A percentile compares a stretch with the other conserved stretches of the same genome.
These are phyloP conservation scores for Pycnonotus jocosus DNA, from an alignment of 2,113 vertebrate species.

Conservation along the genomic window DNA sequence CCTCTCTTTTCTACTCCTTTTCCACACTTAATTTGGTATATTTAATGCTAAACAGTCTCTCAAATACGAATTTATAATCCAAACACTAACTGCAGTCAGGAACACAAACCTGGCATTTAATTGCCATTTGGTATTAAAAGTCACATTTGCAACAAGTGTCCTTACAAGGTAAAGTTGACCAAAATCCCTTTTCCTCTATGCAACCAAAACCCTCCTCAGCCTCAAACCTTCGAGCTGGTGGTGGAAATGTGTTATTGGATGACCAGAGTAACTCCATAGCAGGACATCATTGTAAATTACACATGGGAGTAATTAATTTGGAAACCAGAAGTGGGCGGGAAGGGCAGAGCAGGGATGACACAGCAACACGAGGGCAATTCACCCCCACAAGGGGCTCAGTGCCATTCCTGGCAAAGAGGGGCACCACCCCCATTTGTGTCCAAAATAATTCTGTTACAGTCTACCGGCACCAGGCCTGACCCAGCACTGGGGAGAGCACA, in stretches of 20 bases:
- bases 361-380: neutral
- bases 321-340: slow-evolving; percentile 1
- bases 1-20: slow-evolving; percentile 28
- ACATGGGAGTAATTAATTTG: neutral
- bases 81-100: slow-evolving; percentile 65
- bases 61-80: slow-evolving; percentile 50
- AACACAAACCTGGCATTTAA: slow-evolving; percentile 64
- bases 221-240: neutral
- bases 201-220: neutral
- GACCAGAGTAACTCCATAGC: neutral
- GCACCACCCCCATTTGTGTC: neutral
- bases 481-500: rapidly evolving
- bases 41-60: slow-evolving; percentile 63
- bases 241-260: neutral
- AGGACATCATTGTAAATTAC: neutral
- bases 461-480: rapidly evolving
- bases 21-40: slow-evolving; percentile 61
- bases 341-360: neutral
- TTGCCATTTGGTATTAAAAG: slow-evolving; percentile 60
- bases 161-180: neutral
- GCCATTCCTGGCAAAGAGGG: neutral
- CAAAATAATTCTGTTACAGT: neutral
- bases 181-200: neutral
- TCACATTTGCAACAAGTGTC: slow-evolving; percentile 69
- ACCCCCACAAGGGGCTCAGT: neutral